These are phyloP conservation scores for Heliconius cydno DNA, from an alignment of 2,888 invertebrate species.

Conservation along the genomic window DNA sequence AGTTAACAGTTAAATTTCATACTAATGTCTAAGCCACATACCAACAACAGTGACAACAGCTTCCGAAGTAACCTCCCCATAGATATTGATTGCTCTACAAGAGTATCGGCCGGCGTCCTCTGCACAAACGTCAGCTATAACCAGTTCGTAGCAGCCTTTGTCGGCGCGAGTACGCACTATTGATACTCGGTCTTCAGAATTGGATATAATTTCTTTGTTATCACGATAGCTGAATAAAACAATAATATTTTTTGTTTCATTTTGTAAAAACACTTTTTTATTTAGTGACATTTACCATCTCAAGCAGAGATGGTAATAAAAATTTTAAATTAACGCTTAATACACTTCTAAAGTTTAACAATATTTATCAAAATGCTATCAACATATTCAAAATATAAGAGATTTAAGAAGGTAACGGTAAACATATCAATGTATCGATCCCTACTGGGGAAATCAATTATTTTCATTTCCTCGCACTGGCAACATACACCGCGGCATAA, in stretches of 20 bases:
- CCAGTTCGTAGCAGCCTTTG: constrained; percentile 93
- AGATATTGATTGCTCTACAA: constrained; percentile 92
- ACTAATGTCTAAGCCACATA: constrained; percentile 59
- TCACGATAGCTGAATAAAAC: constrained; percentile 89
- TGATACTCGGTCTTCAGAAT: constrained; percentile 86
- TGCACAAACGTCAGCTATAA: constrained; percentile 90
- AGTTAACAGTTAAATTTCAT: background rate
- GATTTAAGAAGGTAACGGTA: too few species aligned
- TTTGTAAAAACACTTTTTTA: background rate
- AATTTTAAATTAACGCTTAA: background rate
- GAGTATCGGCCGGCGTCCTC: constrained; percentile 93
- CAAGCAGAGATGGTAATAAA: background rate
- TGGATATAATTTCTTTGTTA: constrained; percentile 87
- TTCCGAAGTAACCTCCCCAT: constrained; percentile 89
- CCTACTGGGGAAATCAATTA: too few species aligned
- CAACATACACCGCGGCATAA: too few species aligned
- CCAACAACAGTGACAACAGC: constrained; percentile 91
- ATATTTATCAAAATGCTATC: too few species aligned
- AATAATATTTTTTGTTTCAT: background rate
- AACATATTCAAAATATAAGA: too few species aligned
- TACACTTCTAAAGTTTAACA: background rate
- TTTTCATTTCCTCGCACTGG: too few species aligned
- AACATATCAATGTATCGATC: too few species aligned
- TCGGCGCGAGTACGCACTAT: constrained; percentile 90
- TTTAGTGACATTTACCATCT: too few species aligned